Evolutionary conservation across 1,140 invertebrate genomes (phyloP), one percentile per base, ranked within the genome.

Genomic region (Hirudo medicinalis): DNA sequence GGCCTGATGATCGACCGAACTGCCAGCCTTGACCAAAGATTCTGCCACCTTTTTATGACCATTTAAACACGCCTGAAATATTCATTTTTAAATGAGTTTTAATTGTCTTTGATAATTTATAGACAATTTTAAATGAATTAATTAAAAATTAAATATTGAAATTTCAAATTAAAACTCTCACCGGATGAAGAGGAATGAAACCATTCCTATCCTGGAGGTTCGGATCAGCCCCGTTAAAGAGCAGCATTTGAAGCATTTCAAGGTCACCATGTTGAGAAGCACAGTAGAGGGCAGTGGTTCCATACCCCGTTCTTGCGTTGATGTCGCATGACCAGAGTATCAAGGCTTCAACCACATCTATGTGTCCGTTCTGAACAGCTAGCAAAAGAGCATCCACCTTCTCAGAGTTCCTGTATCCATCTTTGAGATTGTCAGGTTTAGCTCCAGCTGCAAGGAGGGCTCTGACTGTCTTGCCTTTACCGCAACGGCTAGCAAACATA

Each of bases 341-440:
- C 22, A 74, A 54, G 40, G 67, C 73, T 32, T 74, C 73, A 22
- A 63, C 71, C 43, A 74, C 55, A 36, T 63, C 29, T 13, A 74
- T 72, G 66, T 74, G 70, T 22, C 73, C 73, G 54, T 74, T 74
- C 73, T 74, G 73, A n/a, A 74, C 69, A 29, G 73, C 73, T 19
- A 74, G 67, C 49, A 74, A 67, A 25, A 74, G 63, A 13, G 70
- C n/a, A 71, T 54, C 68, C 13, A 71, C 49, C 19, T 70, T 66
- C 22, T 71, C 70, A 15, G 25, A 49, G 22, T 53, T 66, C 54
- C 55, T 40, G 43, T 9, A 49, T 15, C 17, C 57, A 22, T 22
- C 29, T 11, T 63, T 63, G 57, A 63, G 9, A n/a, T 63, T 63
- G 55, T 73, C 71, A 27, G 70, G 54, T 25, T 74, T 69, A 1